phyloP scores from a whole-genome alignment of 1,140 invertebrate species.

The Choristoneura fumiferana region DNA sequence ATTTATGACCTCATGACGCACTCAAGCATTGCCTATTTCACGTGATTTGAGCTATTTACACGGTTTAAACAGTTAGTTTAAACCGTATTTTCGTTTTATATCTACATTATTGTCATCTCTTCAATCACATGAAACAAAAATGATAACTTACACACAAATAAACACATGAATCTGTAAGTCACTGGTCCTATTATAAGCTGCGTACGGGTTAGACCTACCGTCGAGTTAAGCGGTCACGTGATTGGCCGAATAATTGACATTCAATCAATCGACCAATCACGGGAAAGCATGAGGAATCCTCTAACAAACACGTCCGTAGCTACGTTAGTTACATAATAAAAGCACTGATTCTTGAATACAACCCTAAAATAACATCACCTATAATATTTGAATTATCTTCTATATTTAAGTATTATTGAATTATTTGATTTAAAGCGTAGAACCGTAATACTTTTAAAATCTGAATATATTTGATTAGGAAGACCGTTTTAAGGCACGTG shows the following conservation, averaged over 20 bases:
- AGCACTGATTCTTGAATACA: conserved; percentile 28
- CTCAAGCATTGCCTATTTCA: neutral
- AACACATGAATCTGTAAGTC: conserved; percentile 46
- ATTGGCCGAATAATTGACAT: too few species aligned
- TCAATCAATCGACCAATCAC: too few species aligned
- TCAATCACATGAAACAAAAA: conserved; percentile 14
- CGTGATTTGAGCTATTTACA: neutral
- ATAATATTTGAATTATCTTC: conserved; percentile 28
- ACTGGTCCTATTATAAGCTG: conserved; percentile 45
- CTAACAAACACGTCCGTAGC: too few species aligned
- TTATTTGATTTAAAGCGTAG: conserved; percentile 67
- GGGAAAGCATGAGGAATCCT: too few species aligned
- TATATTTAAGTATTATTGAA: conserved; percentile 46
- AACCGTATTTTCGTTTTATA: neutral
- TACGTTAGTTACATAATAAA: conserved; percentile 39
- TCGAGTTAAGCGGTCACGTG: too few species aligned
- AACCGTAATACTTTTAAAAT: conserved; percentile 68
- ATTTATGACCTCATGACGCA: neutral
- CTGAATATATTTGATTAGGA: conserved; percentile 37
- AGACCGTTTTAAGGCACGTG: conserved; percentile 56
- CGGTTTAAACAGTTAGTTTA: neutral
- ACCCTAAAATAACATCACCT: conserved; percentile 30
- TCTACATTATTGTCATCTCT: conserved; percentile 7
- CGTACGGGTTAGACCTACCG: too few species aligned
- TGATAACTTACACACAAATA: conserved; percentile 1